Percentiles rank a stretch among this genome's conserved stretches.
Evolutionary conservation across 2,888 invertebrate genomes (phyloP).

Genomic region (Pandemis corylana): DNA sequence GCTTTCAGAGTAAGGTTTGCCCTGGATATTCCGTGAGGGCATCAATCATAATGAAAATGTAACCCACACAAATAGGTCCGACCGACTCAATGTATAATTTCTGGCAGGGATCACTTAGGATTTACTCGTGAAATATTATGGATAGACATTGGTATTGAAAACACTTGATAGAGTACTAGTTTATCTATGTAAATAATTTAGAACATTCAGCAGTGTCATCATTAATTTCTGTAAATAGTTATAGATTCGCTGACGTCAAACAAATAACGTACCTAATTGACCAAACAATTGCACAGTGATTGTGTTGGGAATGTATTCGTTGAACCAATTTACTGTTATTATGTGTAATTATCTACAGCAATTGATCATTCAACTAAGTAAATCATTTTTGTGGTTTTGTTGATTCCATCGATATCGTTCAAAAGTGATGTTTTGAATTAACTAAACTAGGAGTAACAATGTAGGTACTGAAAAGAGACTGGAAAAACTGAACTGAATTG

Average conservation of each 20-base stretch:
- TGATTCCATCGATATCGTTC: neutral
- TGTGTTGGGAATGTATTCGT: slow-evolving; percentile 10
- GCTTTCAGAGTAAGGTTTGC: slow-evolving; percentile 26
- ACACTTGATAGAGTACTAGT: neutral
- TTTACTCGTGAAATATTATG: slow-evolving; percentile 30
- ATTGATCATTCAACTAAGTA: slow-evolving; percentile 4
- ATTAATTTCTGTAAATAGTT: slow-evolving; percentile 1
- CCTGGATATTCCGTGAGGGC: slow-evolving; percentile 30
- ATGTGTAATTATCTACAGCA: slow-evolving; percentile 24
- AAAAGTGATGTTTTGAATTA: neutral
- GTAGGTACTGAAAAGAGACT: neutral
- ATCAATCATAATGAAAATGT: slow-evolving; percentile 40
- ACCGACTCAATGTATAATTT: slow-evolving; percentile 41
- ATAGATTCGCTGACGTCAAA: slow-evolving; percentile 8
- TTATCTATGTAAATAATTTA: slow-evolving; percentile 1
- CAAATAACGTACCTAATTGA: slow-evolving; percentile 20
- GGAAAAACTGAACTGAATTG: neutral
- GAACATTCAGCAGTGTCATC: neutral
- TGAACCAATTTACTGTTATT: slow-evolving; percentile 11
- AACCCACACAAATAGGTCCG: slow-evolving; percentile 35
- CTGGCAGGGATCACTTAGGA: slow-evolving; percentile 35
- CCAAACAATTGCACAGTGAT: slow-evolving; percentile 20
- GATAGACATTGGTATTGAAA: slow-evolving; percentile 5
- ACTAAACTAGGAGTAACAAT: neutral
- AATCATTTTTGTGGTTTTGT: slow-evolving; percentile 1